Evolutionary conservation across 2,888 invertebrate species (phyloP).

Genomic region (Anagyrus pseudococci): DNA sequence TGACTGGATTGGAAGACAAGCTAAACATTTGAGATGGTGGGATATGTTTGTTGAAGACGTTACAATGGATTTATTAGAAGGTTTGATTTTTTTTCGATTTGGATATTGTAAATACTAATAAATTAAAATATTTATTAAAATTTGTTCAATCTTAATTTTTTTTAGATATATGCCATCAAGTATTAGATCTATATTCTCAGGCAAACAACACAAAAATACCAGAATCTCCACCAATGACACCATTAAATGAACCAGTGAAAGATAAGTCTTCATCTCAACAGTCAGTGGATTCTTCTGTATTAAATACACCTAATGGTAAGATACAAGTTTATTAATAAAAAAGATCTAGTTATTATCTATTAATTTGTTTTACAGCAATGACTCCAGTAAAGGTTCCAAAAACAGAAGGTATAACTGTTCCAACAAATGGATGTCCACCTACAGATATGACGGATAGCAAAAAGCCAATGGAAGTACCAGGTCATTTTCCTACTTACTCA

Average conservation of each 20-base stretch:
- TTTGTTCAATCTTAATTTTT: conserved; percentile 29
- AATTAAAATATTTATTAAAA: not conserved
- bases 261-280: conserved; percentile 50
- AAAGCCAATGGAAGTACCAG: conserved; percentile 51
- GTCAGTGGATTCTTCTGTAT: conserved; percentile 51
- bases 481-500: conserved; percentile 54
- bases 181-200: conserved; percentile 88
- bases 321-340: not conserved
- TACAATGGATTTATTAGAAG: conserved; percentile 90
- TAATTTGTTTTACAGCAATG: not conserved
- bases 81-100: conserved; percentile 51
- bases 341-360: not conserved
- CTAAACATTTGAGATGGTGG: conserved; percentile 92
- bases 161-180: conserved; percentile 95
- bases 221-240: conserved; percentile 73
- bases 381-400: conserved; percentile 52
- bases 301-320: conserved; percentile 54
- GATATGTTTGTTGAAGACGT: conserved; percentile 97
- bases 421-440: conserved; percentile 55
- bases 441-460: conserved; percentile 49
- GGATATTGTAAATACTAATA: not conserved
- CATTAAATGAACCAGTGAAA: conserved; percentile 56
- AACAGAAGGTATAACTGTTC: conserved; percentile 45
- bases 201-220: conserved; percentile 68
- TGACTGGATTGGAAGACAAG: conserved; percentile 85